A percentile compares a stretch with the other conserved stretches of the same genome.
phyloP scores from a whole-genome alignment of 2,888 invertebrate genomes.

The Agrotis puta region DNA sequence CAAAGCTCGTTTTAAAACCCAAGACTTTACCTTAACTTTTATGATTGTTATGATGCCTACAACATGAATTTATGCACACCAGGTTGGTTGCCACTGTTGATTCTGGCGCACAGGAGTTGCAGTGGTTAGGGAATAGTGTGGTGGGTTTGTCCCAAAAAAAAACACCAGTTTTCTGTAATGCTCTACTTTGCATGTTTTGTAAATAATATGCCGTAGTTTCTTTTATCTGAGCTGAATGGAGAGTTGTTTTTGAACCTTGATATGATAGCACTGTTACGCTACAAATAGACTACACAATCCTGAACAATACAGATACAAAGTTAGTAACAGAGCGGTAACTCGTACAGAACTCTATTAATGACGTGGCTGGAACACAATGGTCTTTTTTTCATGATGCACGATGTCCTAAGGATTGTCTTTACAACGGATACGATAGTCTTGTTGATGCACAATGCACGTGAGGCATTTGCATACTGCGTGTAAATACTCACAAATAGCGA shows the following conservation, averaged over 20 bases:
- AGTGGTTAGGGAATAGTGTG: too few species aligned
- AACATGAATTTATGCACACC: constrained; percentile 18
- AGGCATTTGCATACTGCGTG: constrained; percentile 67
- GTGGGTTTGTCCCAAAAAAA: too few species aligned
- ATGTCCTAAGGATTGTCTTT: constrained; percentile 39
- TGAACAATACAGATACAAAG: constrained; percentile 33
- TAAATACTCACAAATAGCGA: constrained; percentile 66
- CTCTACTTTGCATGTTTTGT: constrained; percentile 13
- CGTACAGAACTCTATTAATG: constrained; percentile 53
- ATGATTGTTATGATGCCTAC: constrained; percentile 38
- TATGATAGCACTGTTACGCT: constrained; percentile 26
- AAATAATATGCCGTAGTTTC: constrained; percentile 11
- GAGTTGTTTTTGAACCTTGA: constrained; percentile 33
- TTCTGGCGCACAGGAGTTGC: too few species aligned
- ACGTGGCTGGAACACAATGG: constrained; percentile 51
- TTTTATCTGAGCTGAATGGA: constrained; percentile 1
- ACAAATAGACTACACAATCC: constrained; percentile 30
- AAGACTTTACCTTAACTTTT: constrained; percentile 34
- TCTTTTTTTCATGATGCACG: constrained; percentile 50
- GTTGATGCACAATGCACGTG: constrained; percentile 64
- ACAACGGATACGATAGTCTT: constrained; percentile 56
- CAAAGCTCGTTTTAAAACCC: constrained; percentile 56
- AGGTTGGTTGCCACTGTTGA: too few species aligned
- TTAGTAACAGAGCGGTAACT: constrained; percentile 33
- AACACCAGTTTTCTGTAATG: constrained; percentile 13